These are phyloP conservation scores for Microcebus griseorufus DNA, from an alignment of 2,113 vertebrate species.

Conservation along the genomic window DNA sequence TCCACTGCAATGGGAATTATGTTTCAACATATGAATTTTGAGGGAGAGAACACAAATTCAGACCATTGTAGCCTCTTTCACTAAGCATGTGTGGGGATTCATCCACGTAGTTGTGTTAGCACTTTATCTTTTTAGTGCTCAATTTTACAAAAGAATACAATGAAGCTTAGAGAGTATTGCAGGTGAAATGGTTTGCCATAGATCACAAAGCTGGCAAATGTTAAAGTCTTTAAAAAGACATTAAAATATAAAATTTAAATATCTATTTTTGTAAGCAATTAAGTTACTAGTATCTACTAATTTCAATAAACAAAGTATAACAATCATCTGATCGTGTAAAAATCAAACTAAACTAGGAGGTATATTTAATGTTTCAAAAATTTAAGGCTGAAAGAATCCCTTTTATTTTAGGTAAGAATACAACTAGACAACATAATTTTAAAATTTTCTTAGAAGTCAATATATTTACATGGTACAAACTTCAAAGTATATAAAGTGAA, in stretches of 20 bases:
- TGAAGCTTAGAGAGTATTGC: neutral
- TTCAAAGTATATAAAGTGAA: too few species aligned
- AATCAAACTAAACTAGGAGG: neutral
- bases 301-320: neutral
- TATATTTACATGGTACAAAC: too few species aligned
- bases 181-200: neutral
- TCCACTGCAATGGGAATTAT: too few species aligned
- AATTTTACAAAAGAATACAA: neutral
- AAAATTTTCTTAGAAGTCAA: too few species aligned
- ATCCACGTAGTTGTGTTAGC: neutral
- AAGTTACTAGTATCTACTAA: too few species aligned
- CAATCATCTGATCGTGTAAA: neutral
- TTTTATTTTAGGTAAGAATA: too few species aligned
- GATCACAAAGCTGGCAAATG: neutral
- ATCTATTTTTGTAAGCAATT: neutral
- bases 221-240: neutral
- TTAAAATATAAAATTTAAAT: neutral
- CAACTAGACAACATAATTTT: too few species aligned
- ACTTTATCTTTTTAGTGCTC: neutral
- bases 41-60: neutral
- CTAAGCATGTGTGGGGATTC: neutral
- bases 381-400: too few species aligned
- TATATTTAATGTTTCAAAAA: neutral
- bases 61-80: neutral
- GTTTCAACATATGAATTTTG: neutral